Conservation (phyloP, 2,113 vertebrate genomes). For the Cryptomyrus ogoouensis region DNA sequence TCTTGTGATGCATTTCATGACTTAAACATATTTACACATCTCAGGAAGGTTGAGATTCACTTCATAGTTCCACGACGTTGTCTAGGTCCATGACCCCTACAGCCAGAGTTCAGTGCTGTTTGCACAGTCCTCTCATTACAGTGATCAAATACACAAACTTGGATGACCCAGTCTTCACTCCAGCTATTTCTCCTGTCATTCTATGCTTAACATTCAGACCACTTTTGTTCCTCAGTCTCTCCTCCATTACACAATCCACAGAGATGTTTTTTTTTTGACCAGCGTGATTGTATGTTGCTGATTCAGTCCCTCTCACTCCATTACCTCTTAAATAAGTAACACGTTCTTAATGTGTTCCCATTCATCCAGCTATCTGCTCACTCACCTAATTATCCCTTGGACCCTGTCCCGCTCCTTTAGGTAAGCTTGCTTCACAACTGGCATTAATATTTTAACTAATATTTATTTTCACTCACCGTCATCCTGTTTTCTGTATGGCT, state of each 20-base stretch:
- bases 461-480: background rate
- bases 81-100: background rate
- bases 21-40: background rate
- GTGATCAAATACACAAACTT: background rate
- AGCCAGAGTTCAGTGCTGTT: background rate
- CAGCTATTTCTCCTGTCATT: background rate
- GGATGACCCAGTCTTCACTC: background rate
- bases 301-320: slow-evolving; percentile 64
- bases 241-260: slow-evolving; percentile 35
- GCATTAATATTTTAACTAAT: background rate
- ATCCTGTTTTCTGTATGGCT: background rate
- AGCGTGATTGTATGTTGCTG: slow-evolving; percentile 58
- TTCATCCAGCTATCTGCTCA: background rate
- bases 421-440: background rate
- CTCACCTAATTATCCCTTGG: background rate
- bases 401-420: background rate
- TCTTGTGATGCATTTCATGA: background rate
- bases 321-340: slow-evolving; percentile 71
- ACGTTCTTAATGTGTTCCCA: slow-evolving; percentile 33
- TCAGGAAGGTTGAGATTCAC: background rate
- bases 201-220: background rate
- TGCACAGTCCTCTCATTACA: background rate
- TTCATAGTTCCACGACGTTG: background rate
- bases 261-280: slow-evolving; percentile 45
- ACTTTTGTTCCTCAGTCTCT: slow-evolving; percentile 22